Evolutionary conservation across 2,113 vertebrate species (phyloP).

Genomic region (Pheucticus melanocephalus): DNA sequence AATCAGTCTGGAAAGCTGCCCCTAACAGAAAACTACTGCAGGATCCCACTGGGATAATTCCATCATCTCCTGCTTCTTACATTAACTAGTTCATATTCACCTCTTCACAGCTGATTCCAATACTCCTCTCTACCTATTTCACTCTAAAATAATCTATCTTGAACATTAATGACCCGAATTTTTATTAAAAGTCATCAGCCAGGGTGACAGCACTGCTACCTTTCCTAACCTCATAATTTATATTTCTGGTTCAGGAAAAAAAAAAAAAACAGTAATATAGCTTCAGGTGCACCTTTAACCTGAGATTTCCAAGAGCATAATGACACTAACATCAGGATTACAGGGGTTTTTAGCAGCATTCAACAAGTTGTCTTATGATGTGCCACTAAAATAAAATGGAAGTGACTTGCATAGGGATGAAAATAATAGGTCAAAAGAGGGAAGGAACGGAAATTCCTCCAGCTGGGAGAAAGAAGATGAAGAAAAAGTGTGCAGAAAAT

Average conservation of each 20-base stretch:
- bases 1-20: neutral
- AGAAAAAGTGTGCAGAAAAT: neutral
- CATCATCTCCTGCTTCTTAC: neutral
- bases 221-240: neutral
- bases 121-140: neutral
- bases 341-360: rapidly evolving
- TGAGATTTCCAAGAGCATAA: neutral
- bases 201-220: neutral
- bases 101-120: neutral
- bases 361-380: neutral
- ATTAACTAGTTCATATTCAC: neutral
- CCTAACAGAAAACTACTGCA: neutral
- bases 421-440: neutral
- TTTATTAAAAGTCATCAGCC: neutral
- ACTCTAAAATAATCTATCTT: neutral
- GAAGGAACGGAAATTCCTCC: neutral
- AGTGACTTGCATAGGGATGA: neutral
- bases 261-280: neutral
- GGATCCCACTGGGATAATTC: neutral
- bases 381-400: neutral
- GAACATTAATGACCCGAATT: neutral
- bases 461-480: neutral
- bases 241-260: neutral
- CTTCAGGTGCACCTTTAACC: neutral
- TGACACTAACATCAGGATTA: neutral